phyloP scores from a whole-genome alignment of 2,888 invertebrate genomes.

The Keiferia lycopersicella region DNA sequence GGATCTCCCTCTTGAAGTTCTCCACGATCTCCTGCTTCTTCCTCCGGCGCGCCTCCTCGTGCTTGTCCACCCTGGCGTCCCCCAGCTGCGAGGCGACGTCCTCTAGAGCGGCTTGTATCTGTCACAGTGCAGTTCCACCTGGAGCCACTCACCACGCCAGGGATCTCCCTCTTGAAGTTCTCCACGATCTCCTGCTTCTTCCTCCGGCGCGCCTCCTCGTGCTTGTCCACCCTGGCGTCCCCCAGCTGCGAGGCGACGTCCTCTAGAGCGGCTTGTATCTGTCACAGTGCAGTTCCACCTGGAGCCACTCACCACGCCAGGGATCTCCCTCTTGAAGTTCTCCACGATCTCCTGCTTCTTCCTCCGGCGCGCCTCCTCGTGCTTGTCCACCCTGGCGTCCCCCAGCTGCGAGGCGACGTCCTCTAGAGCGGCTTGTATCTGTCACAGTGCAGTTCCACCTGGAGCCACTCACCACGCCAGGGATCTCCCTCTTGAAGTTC shows the following conservation, averaged over 20 bases:
- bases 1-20: constrained; percentile 96
- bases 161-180: constrained; percentile 96
- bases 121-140: constrained; percentile 95
- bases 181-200: constrained; percentile 99
- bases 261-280: constrained; percentile 92
- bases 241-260: constrained; percentile 94
- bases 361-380: constrained; percentile 96
- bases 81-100: constrained; percentile 94
- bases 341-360: constrained; percentile 99
- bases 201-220: constrained; percentile 96
- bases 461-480: constrained; percentile 98
- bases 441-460: constrained; percentile 54
- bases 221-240: constrained; percentile 97
- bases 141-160: constrained; percentile 99
- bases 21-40: constrained; percentile 99
- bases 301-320: constrained; percentile 98
- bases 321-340: constrained; percentile 96
- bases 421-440: constrained; percentile 92
- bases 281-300: constrained; percentile 54
- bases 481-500: constrained; percentile 96
- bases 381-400: constrained; percentile 97
- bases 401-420: constrained; percentile 94
- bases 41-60: constrained; percentile 96
- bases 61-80: constrained; percentile 97
- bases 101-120: constrained; percentile 92